Conservation (phyloP, 2,113 vertebrate genomes). For the Protobothrops flavoviridis region DNA sequence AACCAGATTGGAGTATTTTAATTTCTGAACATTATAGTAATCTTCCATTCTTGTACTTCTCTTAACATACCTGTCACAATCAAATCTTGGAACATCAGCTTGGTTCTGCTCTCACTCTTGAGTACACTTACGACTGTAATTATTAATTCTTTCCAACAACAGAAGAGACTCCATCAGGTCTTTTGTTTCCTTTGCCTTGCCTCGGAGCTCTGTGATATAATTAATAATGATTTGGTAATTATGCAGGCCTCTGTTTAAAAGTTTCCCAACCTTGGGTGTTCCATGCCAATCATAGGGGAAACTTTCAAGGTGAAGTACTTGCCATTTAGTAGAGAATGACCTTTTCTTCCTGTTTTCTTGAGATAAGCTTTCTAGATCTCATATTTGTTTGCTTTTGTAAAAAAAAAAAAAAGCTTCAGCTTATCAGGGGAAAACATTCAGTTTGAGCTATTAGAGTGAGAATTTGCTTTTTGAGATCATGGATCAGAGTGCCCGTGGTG, state of each 20-base stretch:
- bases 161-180: constrained; percentile 53
- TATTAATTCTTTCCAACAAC: constrained; percentile 61
- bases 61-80: constrained; percentile 55
- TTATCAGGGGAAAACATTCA: constrained; percentile 41
- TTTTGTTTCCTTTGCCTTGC: constrained; percentile 66
- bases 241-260: constrained; percentile 55
- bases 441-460: constrained; percentile 17
- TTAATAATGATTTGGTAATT: constrained; percentile 62
- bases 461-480: constrained; percentile 33
- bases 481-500: constrained; percentile 18
- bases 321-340: constrained; percentile 49
- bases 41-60: constrained; percentile 49
- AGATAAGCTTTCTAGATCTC: constrained; percentile 48
- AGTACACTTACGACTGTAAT: constrained; percentile 66
- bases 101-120: constrained; percentile 53
- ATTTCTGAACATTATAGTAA: background rate
- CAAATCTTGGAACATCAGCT: constrained; percentile 40
- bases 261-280: constrained; percentile 52
- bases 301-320: constrained; percentile 53
- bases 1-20: background rate
- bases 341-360: constrained; percentile 44
- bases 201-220: constrained; percentile 54
- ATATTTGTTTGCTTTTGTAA: constrained; percentile 19
- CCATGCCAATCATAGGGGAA: constrained; percentile 47
- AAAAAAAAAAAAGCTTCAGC: constrained; percentile 35